Base-by-base conservation (phyloP, 2,888 invertebrate genomes). In the Galerucella nymphaeae region DNA sequence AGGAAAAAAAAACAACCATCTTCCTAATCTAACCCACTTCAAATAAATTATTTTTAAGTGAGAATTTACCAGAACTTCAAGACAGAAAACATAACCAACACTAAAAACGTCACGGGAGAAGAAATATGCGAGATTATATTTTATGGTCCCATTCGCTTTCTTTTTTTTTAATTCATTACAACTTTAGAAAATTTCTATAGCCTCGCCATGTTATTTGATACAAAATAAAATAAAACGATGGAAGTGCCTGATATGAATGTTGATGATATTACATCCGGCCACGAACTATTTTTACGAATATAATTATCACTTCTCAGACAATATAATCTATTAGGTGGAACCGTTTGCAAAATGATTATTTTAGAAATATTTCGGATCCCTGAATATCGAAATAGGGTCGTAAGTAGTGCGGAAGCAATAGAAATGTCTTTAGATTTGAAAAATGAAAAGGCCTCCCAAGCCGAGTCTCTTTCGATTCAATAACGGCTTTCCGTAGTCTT, bases 41-140 rank as follows among this genome's bases (percentile, higher is more conserved):
- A 42, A 18, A 42, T 62, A 23, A 18, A 62, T 45, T 41, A 62
- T 45, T 42, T 42, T 42, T 42, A 23, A n/a, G 41, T 38, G 16
- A 42, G 16, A 16, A n/a, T 30, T 58, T 58, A 30, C 14, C 13
- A 58, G 23, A 38, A 30, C n/a, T 41, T 9, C n/a, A 42, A 42
- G 41, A 13, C 14, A 62, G 42, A 16, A 59, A 59, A 14, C 30
- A 42, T 42, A 18, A 41, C 42, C 61, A 62, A 18, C 42, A 62
- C 42, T 18, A 41, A 42, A 62, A 62, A 62, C 16, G 61, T 62
- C 61, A 62, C 13, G 11, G 41, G 23, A 62, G 11, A 42, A 62
- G 61, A 42, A 62, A 62, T 62, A 62, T 42, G 61, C 42, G 42
- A 16, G 42, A 41, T 62, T 62, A 42, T 42, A 42, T 62, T 62